Evolutionary conservation across 2,797 vertebrate genomes (phyloP).

Genomic region (Acestrorhynchus altus): DNA sequence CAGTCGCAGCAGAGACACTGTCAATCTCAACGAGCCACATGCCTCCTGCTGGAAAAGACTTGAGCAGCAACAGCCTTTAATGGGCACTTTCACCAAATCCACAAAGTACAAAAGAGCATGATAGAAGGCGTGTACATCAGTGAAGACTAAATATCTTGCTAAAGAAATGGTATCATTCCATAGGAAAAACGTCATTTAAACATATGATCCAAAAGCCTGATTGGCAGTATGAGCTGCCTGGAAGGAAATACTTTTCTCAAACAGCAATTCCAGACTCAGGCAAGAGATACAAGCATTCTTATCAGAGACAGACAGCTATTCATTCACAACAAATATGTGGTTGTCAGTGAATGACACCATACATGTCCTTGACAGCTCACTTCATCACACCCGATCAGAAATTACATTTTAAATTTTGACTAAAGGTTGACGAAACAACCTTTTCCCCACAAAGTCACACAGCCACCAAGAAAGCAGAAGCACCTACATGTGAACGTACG

Average conservation of each 20-base stretch:
- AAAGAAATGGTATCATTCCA: conserved; percentile 18
- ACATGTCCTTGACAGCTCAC: conserved; percentile 14
- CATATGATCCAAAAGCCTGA: conserved; percentile 7
- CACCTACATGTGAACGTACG: not conserved
- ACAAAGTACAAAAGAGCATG: conserved; percentile 39
- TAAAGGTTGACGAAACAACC: no score
- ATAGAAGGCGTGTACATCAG: not conserved
- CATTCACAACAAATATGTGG: conserved; percentile 26
- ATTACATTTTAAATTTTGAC: not conserved
- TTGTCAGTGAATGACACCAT: conserved; percentile 24
- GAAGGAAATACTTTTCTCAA: conserved; percentile 5
- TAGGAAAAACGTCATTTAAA: conserved; percentile 12
- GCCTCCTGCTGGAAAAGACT: not conserved
- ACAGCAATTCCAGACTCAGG: not conserved
- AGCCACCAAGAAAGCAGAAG: not conserved
- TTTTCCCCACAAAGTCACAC: conserved; percentile 10
- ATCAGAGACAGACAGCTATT: conserved; percentile 16
- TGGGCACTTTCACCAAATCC: not conserved
- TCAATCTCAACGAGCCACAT: not conserved
- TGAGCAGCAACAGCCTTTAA: not conserved
- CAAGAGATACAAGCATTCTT: conserved; percentile 15
- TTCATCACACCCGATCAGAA: conserved; percentile 1
- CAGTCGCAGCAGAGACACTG: no score
- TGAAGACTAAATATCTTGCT: not conserved
- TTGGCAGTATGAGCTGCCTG: not conserved